Conservation (phyloP, 2,888 invertebrate genomes). For the Ecdyonurus torrentis region DNA sequence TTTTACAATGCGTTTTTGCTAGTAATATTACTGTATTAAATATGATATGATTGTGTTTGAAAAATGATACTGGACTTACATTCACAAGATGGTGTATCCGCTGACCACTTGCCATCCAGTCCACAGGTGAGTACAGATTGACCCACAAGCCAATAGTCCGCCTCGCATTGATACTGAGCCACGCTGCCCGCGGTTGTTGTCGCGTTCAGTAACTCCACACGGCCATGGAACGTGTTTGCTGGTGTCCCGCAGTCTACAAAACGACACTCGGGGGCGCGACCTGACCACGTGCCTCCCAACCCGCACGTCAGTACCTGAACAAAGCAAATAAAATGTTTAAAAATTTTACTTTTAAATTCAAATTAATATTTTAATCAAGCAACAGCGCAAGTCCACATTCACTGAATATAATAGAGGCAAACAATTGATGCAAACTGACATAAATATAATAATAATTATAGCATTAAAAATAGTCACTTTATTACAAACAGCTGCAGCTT, state of each 20-base stretch:
- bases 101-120: slow-evolving; percentile 74
- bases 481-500: too few relatives aligned
- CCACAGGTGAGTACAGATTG: slow-evolving; percentile 51
- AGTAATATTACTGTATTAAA: too few relatives aligned
- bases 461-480: too few relatives aligned
- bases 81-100: slow-evolving; percentile 72
- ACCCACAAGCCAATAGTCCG: slow-evolving; percentile 67
- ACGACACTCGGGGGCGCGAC: slow-evolving; percentile 61
- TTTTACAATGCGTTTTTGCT: too few relatives aligned
- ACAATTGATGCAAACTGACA: neutral
- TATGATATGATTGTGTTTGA: too few relatives aligned
- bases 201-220: slow-evolving; percentile 46
- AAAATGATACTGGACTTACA: slow-evolving; percentile 38
- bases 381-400: neutral
- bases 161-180: slow-evolving; percentile 61
- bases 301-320: slow-evolving; percentile 59
- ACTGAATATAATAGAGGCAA: neutral
- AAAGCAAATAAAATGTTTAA: slow-evolving; percentile 8
- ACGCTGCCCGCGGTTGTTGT: slow-evolving; percentile 67
- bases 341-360: neutral
- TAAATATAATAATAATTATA: neutral
- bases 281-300: slow-evolving; percentile 73
- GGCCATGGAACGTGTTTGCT: slow-evolving; percentile 60
- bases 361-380: neutral
- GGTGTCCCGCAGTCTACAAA: slow-evolving; percentile 77